Conservation (phyloP, 2,888 invertebrate genomes). For the Agonopterix arenella region DNA sequence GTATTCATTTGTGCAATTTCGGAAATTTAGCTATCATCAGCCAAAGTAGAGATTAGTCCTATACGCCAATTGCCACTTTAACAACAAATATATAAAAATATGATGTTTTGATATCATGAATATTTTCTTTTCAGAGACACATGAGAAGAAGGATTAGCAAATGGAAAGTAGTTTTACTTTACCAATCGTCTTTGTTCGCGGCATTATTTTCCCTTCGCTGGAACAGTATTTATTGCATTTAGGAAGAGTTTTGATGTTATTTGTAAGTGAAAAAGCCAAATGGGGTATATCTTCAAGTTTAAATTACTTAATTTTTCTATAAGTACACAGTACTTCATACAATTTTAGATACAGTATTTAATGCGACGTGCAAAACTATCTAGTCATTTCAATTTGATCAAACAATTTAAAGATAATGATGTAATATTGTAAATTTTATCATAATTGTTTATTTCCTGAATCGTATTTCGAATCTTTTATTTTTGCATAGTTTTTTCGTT, state of each 20-base stretch:
- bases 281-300: too few species aligned
- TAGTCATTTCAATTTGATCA: slow-evolving; percentile 10
- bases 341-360: too few species aligned
- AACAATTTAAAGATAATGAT: background rate
- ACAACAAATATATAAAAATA: too few species aligned
- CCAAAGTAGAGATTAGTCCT: too few species aligned
- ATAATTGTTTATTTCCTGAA: background rate
- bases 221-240: slow-evolving; percentile 9
- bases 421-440: too few species aligned
- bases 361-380: slow-evolving; percentile 2
- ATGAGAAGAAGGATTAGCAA: slow-evolving; percentile 67
- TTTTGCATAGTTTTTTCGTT: slow-evolving; percentile 8
- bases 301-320: background rate
- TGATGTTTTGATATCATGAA: too few species aligned
- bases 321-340: background rate
- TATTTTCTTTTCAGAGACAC: slow-evolving; percentile 53
- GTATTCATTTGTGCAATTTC: too few species aligned
- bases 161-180: background rate
- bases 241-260: too few species aligned
- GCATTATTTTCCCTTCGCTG: background rate
- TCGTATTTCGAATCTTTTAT: background rate
- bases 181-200: background rate
- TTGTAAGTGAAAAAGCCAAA: too few species aligned
- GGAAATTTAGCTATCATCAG: too few species aligned
- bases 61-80: too few species aligned